Percentiles rank a stretch among this genome's conserved stretches.
These are phyloP conservation scores for Sardina pilchardus DNA, from an alignment of 2,113 vertebrate species.

Conservation along the genomic window DNA sequence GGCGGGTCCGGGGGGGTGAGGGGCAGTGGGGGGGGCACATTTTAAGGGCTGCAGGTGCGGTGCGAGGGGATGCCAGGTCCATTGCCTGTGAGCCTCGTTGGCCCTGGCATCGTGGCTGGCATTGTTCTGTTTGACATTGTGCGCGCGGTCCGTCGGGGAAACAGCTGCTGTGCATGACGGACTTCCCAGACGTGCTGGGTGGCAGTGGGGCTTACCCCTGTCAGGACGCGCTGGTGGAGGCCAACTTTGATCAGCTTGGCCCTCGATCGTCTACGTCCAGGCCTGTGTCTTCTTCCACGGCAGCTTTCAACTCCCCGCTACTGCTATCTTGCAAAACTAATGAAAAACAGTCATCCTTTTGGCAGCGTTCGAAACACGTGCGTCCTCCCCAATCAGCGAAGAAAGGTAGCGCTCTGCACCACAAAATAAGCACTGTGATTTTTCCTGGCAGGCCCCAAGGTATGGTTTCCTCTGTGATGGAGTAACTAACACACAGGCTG, in stretches of 20 bases:
- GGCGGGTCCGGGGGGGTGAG: background rate
- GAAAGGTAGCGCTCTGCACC: conserved; percentile 26
- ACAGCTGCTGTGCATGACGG: conserved; percentile 70
- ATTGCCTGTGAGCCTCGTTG: conserved; percentile 47
- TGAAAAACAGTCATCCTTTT: conserved; percentile 34
- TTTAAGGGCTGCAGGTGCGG: conserved; percentile 60
- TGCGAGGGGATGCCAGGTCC: conserved; percentile 41
- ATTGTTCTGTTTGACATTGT: conserved; percentile 70
- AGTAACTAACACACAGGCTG: conserved; percentile 1
- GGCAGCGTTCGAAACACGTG: conserved; percentile 19
- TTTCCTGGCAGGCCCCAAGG: conserved; percentile 19
- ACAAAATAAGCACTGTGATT: conserved; percentile 30
- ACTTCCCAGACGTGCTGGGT: conserved; percentile 57
- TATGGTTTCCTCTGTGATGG: conserved; percentile 23
- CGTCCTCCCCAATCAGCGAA: conserved; percentile 23
- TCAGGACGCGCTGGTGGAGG: conserved; percentile 41
- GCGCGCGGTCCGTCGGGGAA: conserved; percentile 64
- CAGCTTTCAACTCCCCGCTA: conserved; percentile 35
- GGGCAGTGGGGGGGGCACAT: conserved; percentile 35
- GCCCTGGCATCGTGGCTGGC: conserved; percentile 41
- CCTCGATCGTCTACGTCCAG: conserved; percentile 44
- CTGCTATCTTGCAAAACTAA: conserved; percentile 39
- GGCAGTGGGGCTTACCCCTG: conserved; percentile 49
- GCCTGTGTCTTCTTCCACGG: conserved; percentile 36
- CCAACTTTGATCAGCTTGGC: conserved; percentile 49